Evolutionary conservation across 2,888 invertebrate species (phyloP).

Genomic region (Agriopis leucophaearia): DNA sequence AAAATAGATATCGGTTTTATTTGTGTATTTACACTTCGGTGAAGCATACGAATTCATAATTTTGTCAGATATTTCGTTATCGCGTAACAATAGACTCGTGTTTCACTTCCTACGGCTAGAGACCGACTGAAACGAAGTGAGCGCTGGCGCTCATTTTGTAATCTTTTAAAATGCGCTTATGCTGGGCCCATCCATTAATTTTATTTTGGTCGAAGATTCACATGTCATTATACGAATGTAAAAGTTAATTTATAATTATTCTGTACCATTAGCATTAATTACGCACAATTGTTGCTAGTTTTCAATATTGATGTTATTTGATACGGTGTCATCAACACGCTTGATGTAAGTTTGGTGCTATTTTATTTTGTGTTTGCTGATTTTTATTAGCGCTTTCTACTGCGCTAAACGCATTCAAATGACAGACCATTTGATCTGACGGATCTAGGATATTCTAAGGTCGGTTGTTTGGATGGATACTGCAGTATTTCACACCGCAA

Average conservation of each 20-base stretch:
- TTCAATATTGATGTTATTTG: conserved; percentile 11
- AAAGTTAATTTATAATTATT: conserved; percentile 1
- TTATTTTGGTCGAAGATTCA: too few relatives aligned
- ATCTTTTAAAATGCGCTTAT: too few relatives aligned
- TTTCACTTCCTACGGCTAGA: too few relatives aligned
- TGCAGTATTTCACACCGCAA: too few relatives aligned
- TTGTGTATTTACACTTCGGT: too few relatives aligned
- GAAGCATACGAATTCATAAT: too few relatives aligned
- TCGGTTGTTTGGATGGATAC: not conserved
- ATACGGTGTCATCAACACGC: conserved; percentile 32
- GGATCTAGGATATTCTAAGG: not conserved
- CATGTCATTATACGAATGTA: conserved; percentile 10
- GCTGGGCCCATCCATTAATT: too few relatives aligned
- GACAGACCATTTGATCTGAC: not conserved
- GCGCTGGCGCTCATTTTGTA: too few relatives aligned
- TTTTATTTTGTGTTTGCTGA: conserved; percentile 66
- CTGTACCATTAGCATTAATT: not conserved
- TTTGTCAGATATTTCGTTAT: too few relatives aligned
- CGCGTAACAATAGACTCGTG: too few relatives aligned
- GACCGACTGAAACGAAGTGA: too few relatives aligned
- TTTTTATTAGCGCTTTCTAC: conserved; percentile 28
- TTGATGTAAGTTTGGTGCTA: conserved; percentile 63
- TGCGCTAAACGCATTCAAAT: conserved; percentile 8
- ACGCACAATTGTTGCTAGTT: conserved; percentile 26
- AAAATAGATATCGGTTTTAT: too few relatives aligned